Percentiles rank a stretch among this genome's conserved stretches.
Evolutionary conservation across 2,888 invertebrate species (phyloP).

Genomic region (Chalcosyrphus nemorum): DNA sequence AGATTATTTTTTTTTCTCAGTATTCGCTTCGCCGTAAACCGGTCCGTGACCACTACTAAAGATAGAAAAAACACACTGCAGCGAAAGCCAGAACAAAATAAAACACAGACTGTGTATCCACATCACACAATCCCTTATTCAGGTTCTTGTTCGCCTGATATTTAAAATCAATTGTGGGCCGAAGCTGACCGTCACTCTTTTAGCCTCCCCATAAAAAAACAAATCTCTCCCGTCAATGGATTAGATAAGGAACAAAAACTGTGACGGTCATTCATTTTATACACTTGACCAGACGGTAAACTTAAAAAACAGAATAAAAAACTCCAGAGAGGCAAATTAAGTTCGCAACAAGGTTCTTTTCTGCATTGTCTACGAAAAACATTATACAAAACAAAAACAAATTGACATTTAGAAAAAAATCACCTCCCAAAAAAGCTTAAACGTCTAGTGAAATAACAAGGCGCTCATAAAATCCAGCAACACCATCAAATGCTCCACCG

Average conservation of each 20-base stretch:
- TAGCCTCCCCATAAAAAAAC: conserved; percentile 44
- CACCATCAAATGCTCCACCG: background rate
- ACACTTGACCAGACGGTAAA: conserved; percentile 6
- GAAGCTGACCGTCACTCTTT: conserved; percentile 79
- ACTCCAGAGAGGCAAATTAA: conserved; percentile 1
- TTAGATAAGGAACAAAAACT: background rate
- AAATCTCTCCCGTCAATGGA: background rate
- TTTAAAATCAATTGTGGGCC: conserved; percentile 81
- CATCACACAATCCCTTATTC: conserved; percentile 43
- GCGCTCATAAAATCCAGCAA: conserved; percentile 76
- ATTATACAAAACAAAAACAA: background rate
- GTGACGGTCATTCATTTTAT: background rate
- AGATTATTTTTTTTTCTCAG: conserved; percentile 3
- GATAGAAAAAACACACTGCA: background rate
- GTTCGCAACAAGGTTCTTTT: conserved; percentile 17
- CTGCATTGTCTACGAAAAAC: too few species aligned
- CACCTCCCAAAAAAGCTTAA: conserved; percentile 81
- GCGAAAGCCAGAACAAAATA: background rate
- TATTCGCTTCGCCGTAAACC: conserved; percentile 32
- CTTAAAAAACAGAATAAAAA: background rate
- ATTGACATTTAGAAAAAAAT: conserved; percentile 50
- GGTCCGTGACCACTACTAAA: conserved; percentile 44
- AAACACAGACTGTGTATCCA: background rate
- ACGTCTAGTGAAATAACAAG: conserved; percentile 79
- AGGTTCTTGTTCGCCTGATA: conserved; percentile 79